Conservation (phyloP, 2,797 vertebrate species). For the Limosa lapponica region DNA sequence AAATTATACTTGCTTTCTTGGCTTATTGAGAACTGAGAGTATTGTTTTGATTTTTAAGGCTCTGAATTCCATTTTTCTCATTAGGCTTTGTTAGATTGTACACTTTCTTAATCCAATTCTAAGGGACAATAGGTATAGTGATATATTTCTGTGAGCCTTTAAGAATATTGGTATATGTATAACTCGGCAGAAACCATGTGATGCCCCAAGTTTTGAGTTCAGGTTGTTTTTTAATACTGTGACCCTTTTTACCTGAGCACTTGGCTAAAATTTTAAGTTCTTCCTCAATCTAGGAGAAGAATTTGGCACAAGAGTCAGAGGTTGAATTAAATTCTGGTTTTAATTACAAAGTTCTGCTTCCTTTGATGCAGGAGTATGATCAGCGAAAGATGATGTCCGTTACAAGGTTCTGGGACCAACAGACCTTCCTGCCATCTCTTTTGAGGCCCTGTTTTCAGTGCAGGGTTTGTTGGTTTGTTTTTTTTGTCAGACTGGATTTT, state of each 20-base stretch:
- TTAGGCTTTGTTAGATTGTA: not conserved
- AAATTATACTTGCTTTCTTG: not conserved
- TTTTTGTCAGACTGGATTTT: not conserved
- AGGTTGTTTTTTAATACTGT: not conserved
- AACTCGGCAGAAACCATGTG: not conserved
- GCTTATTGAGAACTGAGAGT: not conserved
- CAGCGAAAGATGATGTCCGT: not conserved
- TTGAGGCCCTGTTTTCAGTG: not conserved
- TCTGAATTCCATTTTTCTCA: not conserved
- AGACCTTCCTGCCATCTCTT: not conserved
- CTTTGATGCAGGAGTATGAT: not conserved
- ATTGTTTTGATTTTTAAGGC: not conserved
- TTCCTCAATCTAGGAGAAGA: not conserved
- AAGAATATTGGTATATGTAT: not conserved
- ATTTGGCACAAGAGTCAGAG: not conserved
- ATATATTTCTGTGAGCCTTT: not conserved
- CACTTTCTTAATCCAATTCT: not conserved
- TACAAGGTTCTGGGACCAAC: not conserved
- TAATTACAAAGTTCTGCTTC: not conserved
- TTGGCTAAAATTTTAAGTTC: not conserved
- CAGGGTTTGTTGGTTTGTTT: no score
- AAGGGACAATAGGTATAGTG: not conserved
- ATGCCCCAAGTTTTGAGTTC: not conserved
- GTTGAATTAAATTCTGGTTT: not conserved
- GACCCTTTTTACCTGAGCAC: not conserved